phyloP scores from a whole-genome alignment of 2,888 invertebrate species.

The Megalurothrips usitatus region DNA sequence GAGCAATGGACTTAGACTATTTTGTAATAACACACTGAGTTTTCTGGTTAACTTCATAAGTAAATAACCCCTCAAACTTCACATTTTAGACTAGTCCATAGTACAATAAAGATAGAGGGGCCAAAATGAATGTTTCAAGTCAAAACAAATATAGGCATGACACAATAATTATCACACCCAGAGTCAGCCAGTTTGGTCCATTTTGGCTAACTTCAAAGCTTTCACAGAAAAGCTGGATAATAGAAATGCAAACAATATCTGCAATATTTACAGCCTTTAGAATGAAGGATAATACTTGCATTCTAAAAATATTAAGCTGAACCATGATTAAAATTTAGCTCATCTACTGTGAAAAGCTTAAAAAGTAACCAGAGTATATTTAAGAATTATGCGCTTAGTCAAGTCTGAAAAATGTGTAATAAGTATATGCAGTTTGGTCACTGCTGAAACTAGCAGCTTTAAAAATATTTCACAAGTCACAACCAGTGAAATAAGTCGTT shows the following conservation, averaged over 20 bases:
- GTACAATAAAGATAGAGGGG: background rate
- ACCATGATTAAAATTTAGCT: too few relatives aligned
- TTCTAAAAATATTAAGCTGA: too few relatives aligned
- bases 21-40: background rate
- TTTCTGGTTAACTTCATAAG: background rate
- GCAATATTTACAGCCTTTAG: conserved; percentile 22
- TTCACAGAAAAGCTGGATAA: background rate
- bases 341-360: background rate
- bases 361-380: background rate
- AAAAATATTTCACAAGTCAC: background rate
- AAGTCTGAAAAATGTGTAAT: background rate
- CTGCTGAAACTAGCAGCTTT: background rate
- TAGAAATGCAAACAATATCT: conserved; percentile 28
- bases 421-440: background rate
- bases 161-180: background rate
- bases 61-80: background rate
- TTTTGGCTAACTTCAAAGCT: background rate
- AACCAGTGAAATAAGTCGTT: background rate
- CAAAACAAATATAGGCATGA: background rate
- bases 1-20: conserved; percentile 18
- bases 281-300: too few relatives aligned
- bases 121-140: background rate
- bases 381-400: background rate
- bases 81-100: conserved; percentile 6
- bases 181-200: conserved; percentile 13